These are phyloP conservation scores for Papilio xuthus DNA, from an alignment of 1,140 invertebrate species.

Conservation along the genomic window DNA sequence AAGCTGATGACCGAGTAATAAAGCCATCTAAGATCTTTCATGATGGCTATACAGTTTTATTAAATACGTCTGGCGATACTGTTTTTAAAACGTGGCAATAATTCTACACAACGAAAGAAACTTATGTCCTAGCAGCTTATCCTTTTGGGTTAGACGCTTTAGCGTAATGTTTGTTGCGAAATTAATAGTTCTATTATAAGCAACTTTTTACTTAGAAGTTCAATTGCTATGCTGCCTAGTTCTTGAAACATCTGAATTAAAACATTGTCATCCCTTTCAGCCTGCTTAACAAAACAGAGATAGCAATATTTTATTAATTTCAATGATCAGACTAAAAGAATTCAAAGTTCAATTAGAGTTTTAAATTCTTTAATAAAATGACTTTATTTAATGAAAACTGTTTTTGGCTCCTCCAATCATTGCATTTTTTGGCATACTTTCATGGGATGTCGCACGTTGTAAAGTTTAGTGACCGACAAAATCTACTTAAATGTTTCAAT, in stretches of 20 bases:
- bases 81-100: not conserved
- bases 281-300: too few relatives aligned
- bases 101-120: not conserved
- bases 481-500: not conserved
- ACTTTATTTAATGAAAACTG: not conserved
- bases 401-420: not conserved
- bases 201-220: too few relatives aligned
- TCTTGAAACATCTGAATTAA: too few relatives aligned
- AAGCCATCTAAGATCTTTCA: not conserved
- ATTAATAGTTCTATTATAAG: too few relatives aligned
- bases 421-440: slow-evolving; percentile 6
- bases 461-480: slow-evolving; percentile 18
- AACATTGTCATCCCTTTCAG: too few relatives aligned
- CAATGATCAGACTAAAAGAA: not conserved
- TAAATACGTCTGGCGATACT: not conserved
- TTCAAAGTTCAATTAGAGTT: not conserved
- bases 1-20: slow-evolving; percentile 22
- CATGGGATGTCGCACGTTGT: not conserved
- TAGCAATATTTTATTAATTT: too few relatives aligned
- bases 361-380: not conserved
- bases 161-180: too few relatives aligned
- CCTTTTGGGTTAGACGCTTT: too few relatives aligned
- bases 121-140: not conserved
- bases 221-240: too few relatives aligned
- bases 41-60: not conserved